Evolutionary conservation across 2,797 vertebrate species (phyloP).

Genomic region (Pantherophis vulpinus): DNA sequence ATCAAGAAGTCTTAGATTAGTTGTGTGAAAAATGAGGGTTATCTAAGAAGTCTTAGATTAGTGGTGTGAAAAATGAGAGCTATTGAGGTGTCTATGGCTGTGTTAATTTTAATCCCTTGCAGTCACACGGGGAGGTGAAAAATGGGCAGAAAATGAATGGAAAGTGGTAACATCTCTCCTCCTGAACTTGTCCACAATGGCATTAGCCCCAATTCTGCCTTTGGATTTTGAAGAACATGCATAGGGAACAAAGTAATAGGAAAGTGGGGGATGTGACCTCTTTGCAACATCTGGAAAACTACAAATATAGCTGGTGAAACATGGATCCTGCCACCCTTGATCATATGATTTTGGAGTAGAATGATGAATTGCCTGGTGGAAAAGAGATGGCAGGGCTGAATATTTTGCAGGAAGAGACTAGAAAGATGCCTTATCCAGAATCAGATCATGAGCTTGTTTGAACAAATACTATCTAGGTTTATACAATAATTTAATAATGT

Average conservation of each 20-base stretch:
- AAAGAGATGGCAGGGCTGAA: background rate
- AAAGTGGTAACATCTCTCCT: background rate
- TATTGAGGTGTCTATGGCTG: background rate
- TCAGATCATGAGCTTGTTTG: background rate
- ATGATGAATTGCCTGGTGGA: background rate
- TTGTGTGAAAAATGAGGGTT: background rate
- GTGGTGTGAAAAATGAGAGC: background rate
- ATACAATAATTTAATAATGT: background rate
- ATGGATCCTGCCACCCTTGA: background rate
- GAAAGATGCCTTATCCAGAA: background rate
- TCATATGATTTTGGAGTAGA: background rate
- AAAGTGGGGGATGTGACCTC: background rate
- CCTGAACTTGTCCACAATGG: background rate
- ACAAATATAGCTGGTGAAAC: background rate
- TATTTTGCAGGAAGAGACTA: background rate
- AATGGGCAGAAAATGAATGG: background rate
- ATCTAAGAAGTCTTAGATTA: background rate
- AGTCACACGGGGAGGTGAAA: background rate
- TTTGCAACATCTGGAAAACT: background rate
- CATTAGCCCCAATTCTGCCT: background rate
- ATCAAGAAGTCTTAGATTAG: background rate
- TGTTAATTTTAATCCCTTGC: background rate
- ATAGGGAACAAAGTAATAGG: background rate
- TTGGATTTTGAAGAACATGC: background rate
- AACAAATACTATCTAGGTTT: background rate